Evolutionary conservation across 2,797 vertebrate species (phyloP), one percentile per base, ranked within the genome.

Genomic region (Acomys russatus): DNA sequence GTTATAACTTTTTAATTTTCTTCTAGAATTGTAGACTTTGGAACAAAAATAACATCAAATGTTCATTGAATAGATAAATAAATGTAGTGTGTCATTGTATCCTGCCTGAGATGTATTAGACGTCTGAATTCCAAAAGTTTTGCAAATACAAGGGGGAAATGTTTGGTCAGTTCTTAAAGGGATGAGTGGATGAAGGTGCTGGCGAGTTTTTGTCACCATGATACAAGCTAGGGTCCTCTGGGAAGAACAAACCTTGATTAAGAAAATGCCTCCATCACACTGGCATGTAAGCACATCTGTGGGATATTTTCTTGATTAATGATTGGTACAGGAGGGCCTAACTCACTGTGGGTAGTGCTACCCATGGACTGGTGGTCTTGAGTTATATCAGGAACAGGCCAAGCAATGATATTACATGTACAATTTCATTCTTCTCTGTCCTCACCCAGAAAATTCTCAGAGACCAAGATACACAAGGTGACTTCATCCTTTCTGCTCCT

Each of bases 61-160:
- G 68, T n/a, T 63, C n/a, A 64, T 63, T 84, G 73, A 93, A 77
- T 28, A 90, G 51, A 87, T 90, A 77, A 89, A 61, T 76, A 82
- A 90, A 83, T 64, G 38, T 92, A 90, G 76, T n/a, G 0, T 28
- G 56, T 82, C 33, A 1, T 22, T 61, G 22, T 83, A 59, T 83
- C 54, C 61, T 76, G 14, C 51, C 64, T 23, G 28, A 66, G 61
- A 84, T 68, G 68, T 79, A 79, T n/a, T n/a, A 17, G 8, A 90
- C 44, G 22, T 49, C 44, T 9, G 11, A 93, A 93, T 94, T 77
- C 74, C 66, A 74, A 96, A 93, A 92, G 61, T 49, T 91, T 95
- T 93, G 28, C 17, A 54, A 51, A 78, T 25, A 7, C 77, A 90
- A 85, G 38, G 56, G 17, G 23, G 64, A 88, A 92, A 86, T 6